Conservation (phyloP, 2,888 invertebrate genomes). For the Watsonalla cultraria region DNA sequence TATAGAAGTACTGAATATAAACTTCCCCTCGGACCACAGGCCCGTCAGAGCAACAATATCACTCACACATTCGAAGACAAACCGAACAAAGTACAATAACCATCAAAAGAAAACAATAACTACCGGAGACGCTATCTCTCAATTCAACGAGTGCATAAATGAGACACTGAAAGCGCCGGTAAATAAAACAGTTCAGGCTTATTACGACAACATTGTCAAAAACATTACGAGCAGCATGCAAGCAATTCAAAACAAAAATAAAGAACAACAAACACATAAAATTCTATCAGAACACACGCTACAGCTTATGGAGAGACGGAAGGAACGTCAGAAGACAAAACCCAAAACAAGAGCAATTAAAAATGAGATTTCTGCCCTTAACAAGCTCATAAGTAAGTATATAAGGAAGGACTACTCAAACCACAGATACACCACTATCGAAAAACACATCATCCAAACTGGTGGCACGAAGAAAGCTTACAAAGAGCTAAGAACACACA, state of each 20-base stretch:
- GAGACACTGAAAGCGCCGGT: too few species aligned
- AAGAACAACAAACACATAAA: slow-evolving; percentile 3
- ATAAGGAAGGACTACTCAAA: background rate
- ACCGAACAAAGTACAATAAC: background rate
- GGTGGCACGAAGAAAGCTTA: slow-evolving; percentile 8
- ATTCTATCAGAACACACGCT: slow-evolving; percentile 4
- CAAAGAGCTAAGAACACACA: slow-evolving; percentile 11
- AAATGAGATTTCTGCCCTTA: background rate
- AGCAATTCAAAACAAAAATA: background rate
- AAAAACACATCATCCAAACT: background rate
- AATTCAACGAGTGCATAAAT: too few species aligned
- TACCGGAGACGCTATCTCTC: background rate
- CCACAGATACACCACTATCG: background rate
- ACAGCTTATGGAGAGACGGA: slow-evolving; percentile 1
- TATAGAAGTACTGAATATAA: background rate
- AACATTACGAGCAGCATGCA: slow-evolving; percentile 1
- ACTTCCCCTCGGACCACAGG: slow-evolving; percentile 5
- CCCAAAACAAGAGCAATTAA: background rate
- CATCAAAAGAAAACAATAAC: background rate
- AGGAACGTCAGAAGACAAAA: background rate
- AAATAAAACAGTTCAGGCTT: slow-evolving; percentile 1
- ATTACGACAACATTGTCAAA: slow-evolving; percentile 5
- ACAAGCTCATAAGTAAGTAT: background rate
- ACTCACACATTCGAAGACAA: background rate
- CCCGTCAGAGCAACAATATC: slow-evolving; percentile 2